These are phyloP conservation scores for Ornithoptera alexandrae DNA, from an alignment of 2,888 invertebrate genomes.

Conservation along the genomic window DNA sequence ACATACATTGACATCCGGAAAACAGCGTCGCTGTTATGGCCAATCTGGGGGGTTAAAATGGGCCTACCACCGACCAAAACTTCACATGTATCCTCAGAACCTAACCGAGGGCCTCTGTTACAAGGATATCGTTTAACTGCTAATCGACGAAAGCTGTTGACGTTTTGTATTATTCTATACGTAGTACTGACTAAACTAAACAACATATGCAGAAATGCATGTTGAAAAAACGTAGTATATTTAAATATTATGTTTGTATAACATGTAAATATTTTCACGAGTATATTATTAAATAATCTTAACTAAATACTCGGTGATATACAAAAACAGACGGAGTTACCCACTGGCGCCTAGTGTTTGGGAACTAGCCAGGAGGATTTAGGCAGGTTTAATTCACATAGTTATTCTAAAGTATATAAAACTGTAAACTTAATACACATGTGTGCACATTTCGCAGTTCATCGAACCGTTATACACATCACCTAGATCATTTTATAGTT, in stretches of 20 bases:
- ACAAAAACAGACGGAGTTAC: not conserved
- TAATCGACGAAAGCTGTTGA: no score
- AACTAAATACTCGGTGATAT: constrained; percentile 6
- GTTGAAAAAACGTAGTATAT: no score
- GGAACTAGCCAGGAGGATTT: constrained; percentile 24
- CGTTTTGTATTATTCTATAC: no score
- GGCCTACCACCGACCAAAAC: no score
- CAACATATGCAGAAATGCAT: no score
- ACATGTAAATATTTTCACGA: not conserved
- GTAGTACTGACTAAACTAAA: no score
- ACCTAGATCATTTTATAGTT: not conserved
- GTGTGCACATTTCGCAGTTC: not conserved
- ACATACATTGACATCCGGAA: no score
- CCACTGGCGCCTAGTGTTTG: constrained; percentile 24
- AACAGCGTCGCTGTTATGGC: no score
- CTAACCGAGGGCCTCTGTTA: no score
- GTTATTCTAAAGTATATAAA: constrained; percentile 6
- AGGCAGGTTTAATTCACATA: constrained; percentile 13
- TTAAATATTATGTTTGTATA: not conserved
- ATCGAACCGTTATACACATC: not conserved
- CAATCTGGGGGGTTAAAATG: no score
- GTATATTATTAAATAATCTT: not conserved
- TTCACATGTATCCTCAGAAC: no score
- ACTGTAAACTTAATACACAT: not conserved
- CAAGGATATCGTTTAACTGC: no score